Evolutionary conservation across 2,888 invertebrate species (phyloP).

Genomic region (Limenitis camilla): DNA sequence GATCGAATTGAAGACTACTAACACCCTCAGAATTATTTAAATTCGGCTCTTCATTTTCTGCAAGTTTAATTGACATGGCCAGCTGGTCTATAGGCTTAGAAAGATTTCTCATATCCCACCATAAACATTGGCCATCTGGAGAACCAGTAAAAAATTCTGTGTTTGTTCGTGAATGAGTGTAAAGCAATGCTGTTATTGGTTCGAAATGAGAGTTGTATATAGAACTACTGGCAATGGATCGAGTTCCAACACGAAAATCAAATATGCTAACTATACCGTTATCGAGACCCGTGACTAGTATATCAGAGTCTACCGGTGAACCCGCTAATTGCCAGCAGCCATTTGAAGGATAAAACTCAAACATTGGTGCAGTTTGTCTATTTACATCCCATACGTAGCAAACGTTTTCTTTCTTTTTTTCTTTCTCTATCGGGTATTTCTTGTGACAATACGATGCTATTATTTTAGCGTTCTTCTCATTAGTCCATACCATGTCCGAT

Average conservation of each 20-base stretch:
- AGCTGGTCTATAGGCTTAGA: slow-evolving; percentile 75
- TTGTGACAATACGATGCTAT: slow-evolving; percentile 77
- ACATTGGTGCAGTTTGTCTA: slow-evolving; percentile 51
- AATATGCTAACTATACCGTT: slow-evolving; percentile 70
- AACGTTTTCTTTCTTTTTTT: slow-evolving; percentile 48
- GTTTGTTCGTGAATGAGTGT: slow-evolving; percentile 75
- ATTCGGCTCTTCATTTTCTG: slow-evolving; percentile 64
- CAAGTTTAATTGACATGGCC: slow-evolving; percentile 74
- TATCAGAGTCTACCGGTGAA: slow-evolving; percentile 45
- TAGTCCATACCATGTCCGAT: slow-evolving; percentile 81
- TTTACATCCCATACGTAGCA: slow-evolving; percentile 80
- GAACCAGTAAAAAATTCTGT: slow-evolving; percentile 79
- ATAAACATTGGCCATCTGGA: slow-evolving; percentile 77
- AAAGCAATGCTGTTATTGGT: slow-evolving; percentile 74
- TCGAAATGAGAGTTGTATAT: slow-evolving; percentile 62
- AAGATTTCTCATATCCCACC: slow-evolving; percentile 83
- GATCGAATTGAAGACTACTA: slow-evolving; percentile 79
- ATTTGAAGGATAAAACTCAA: slow-evolving; percentile 39
- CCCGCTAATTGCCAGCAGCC: slow-evolving; percentile 61
- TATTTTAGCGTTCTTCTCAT: slow-evolving; percentile 77
- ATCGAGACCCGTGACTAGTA: slow-evolving; percentile 51
- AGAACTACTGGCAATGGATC: slow-evolving; percentile 81
- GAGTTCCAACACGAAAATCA: slow-evolving; percentile 84
- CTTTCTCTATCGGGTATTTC: slow-evolving; percentile 28
- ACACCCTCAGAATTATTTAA: slow-evolving; percentile 76